These are phyloP conservation scores for Diogma glabrata DNA, from an alignment of 2,888 invertebrate species.

Conservation along the genomic window DNA sequence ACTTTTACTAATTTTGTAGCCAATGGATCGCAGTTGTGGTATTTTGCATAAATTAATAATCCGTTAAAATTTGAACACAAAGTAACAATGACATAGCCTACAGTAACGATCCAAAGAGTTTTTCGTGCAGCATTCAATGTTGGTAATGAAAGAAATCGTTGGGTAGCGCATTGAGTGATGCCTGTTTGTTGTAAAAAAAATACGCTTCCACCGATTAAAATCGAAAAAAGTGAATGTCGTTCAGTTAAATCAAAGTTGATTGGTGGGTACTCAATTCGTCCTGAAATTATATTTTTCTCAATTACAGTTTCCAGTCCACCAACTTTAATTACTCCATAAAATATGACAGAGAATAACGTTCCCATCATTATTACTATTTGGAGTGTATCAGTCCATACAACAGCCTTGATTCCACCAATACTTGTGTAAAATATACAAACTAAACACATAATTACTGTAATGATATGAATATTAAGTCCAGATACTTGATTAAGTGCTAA, in stretches of 20 bases:
- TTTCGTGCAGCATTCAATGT: slow-evolving; percentile 55
- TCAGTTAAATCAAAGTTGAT: slow-evolving; percentile 51
- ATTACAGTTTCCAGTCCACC: slow-evolving; percentile 56
- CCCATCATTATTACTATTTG: slow-evolving; percentile 67
- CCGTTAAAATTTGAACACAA: slow-evolving; percentile 46
- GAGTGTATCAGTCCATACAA: slow-evolving; percentile 73
- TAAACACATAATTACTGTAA: slow-evolving; percentile 70
- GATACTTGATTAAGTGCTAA: too few relatives aligned
- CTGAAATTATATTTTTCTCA: slow-evolving; percentile 54
- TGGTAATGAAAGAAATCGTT: slow-evolving; percentile 67
- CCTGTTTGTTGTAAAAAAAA: slow-evolving; percentile 66
- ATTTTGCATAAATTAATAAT: slow-evolving; percentile 59
- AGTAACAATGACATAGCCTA: slow-evolving; percentile 38
- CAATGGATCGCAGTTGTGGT: slow-evolving; percentile 65
- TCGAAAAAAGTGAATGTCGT: slow-evolving; percentile 64
- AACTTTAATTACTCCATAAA: slow-evolving; percentile 62
- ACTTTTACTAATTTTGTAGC: slow-evolving; percentile 62
- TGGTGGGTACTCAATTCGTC: slow-evolving; percentile 59
- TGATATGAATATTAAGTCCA: slow-evolving; percentile 41
- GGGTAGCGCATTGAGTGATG: slow-evolving; percentile 76
- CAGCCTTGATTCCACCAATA: slow-evolving; percentile 65
- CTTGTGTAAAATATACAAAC: slow-evolving; percentile 79
- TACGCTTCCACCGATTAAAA: slow-evolving; percentile 61
- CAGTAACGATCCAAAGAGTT: slow-evolving; percentile 52
- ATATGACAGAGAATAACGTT: slow-evolving; percentile 56